Evolutionary conservation across 2,797 vertebrate genomes (phyloP), one percentile per base, ranked within the genome.

Genomic region (Typhlichthys eigenmanni): DNA sequence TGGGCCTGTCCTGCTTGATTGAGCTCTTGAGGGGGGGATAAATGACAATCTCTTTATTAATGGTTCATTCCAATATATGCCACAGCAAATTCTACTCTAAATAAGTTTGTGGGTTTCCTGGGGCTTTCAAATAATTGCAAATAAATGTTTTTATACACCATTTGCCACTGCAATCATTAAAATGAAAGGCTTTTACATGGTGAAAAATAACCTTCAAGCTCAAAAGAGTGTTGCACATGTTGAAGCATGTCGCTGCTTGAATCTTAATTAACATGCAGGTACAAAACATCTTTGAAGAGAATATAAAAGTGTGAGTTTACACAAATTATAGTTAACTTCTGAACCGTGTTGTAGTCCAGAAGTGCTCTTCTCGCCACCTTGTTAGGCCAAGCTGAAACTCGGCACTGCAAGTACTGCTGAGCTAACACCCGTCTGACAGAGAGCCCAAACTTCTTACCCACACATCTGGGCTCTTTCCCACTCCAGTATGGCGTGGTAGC

Each of bases 401-500:
- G 17, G 57, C 48, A 58, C 24, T 29, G 11, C 34, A 1, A 13
- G 7, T 51, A 24, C n/a, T 49, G 14, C 50, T 47, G 45, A 62
- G 11, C n/a, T 14, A 47, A 58, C 4, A 43, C 52, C 34, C 60
- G 29, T 67, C 24, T 55, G n/a, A 8, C 34, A 55, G 61, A 48
- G 19, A 65, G 9, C 1, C 7, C 38, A 43, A 43, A 43, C 13
- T 50, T n/a, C 94, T 94, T 87, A 97, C 97, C 96, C 0, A 94
- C 84, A 63, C 97, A 98, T 62, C 82, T 80, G 0, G 97, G 96
- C 71, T 96, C 95, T 2, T 80, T 95, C 59, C 92, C 85, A 2
- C 94, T 96, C 97, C 97, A 99, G 89, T 96, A 97, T 47, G 97
- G 96, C 0, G 92, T 94, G 13, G 96, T 99, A 75, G 95, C 96